Percentiles rank a stretch among this genome's conserved stretches.
phyloP scores from a whole-genome alignment of 2,888 invertebrate species.

The Ophioninae sp. region DNA sequence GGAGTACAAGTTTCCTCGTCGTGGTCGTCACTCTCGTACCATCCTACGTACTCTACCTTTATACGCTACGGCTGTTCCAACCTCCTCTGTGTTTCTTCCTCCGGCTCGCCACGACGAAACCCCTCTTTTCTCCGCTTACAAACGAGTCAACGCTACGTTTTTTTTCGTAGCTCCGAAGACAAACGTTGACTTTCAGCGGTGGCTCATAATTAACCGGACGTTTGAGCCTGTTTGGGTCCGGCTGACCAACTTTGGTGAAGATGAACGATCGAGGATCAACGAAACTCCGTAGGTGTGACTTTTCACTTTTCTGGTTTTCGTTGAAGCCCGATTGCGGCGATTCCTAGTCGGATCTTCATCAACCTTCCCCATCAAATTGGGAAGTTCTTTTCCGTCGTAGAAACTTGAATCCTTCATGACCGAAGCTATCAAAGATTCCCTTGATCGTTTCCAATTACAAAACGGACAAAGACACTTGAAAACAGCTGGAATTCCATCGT shows the following conservation, averaged over 20 bases:
- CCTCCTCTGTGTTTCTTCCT: background rate
- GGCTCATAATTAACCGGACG: conserved; percentile 58
- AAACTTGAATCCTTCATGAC: too few relatives aligned
- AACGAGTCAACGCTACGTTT: conserved; percentile 35
- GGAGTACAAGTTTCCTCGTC: conserved; percentile 45
- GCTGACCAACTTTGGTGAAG: background rate
- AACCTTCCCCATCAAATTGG: too few relatives aligned
- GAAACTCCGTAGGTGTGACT: too few relatives aligned
- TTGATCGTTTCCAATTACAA: background rate
- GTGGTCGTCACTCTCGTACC: conserved; percentile 47
- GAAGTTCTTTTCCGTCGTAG: too few relatives aligned
- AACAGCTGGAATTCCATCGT: background rate
- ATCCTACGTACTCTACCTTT: conserved; percentile 22
- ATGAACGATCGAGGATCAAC: too few relatives aligned
- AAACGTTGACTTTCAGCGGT: conserved; percentile 27
- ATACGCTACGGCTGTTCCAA: background rate
- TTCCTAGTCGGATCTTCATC: too few relatives aligned
- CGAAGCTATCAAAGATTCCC: background rate
- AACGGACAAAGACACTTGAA: too few relatives aligned
- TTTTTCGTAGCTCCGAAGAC: conserved; percentile 40
- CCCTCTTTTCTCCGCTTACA: conserved; percentile 25
- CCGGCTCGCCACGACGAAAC: background rate
- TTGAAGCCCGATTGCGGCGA: too few relatives aligned
- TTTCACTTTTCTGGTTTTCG: too few relatives aligned
- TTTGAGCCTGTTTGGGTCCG: background rate